Percentiles rank a stretch among this genome's conserved stretches.
Evolutionary conservation across 1,140 invertebrate genomes (phyloP).

Genomic region (Gonioctena quinquepunctata): DNA sequence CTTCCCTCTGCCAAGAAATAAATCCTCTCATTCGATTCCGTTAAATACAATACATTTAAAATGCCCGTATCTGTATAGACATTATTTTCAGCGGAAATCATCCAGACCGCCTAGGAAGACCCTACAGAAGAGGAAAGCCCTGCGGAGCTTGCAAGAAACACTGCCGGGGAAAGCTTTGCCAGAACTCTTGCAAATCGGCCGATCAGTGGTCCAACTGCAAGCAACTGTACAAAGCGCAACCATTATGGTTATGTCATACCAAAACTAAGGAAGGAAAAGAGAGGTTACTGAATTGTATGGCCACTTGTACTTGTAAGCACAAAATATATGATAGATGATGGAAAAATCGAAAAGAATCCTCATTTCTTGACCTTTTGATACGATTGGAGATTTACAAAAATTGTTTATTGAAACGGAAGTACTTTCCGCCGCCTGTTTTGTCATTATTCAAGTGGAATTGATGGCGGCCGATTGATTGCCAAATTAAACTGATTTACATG

Average conservation of each 20-base stretch:
- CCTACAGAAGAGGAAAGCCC: conserved; percentile 68
- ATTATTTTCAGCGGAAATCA: conserved; percentile 71
- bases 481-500: too few species aligned
- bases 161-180: conserved; percentile 72
- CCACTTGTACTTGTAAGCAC: conserved; percentile 71
- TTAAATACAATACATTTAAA: neutral
- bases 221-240: conserved; percentile 63
- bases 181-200: conserved; percentile 70
- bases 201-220: conserved; percentile 77
- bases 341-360: too few species aligned
- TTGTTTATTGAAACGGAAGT: too few species aligned
- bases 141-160: conserved; percentile 68
- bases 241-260: conserved; percentile 66
- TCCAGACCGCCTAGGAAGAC: conserved; percentile 63
- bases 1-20: neutral
- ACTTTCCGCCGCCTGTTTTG: too few species aligned
- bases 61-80: too few species aligned
- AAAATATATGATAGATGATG: conserved; percentile 46
- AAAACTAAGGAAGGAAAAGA: conserved; percentile 62
- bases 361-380: too few species aligned
- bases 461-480: too few species aligned
- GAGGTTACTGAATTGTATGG: conserved; percentile 65
- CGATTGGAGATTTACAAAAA: too few species aligned
- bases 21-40: neutral
- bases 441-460: too few species aligned